Evolutionary conservation across 2,888 invertebrate genomes (phyloP).

Genomic region (Alloplasta piceator): DNA sequence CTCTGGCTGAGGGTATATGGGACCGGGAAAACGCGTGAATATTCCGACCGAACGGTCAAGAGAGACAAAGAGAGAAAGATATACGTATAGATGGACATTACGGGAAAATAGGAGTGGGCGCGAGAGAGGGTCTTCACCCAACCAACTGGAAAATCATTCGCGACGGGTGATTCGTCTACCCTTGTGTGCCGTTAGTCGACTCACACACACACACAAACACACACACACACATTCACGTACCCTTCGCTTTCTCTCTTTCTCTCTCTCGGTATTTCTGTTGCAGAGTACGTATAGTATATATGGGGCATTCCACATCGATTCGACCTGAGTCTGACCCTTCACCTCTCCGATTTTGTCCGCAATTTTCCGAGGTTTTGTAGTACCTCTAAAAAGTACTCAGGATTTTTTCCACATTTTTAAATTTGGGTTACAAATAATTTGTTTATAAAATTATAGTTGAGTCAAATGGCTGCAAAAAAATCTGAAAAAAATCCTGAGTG

Average conservation of each 20-base stretch:
- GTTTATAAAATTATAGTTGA: too few relatives aligned
- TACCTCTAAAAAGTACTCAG: too few relatives aligned
- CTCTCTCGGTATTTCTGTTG: neutral
- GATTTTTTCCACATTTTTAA: too few relatives aligned
- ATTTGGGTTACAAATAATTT: too few relatives aligned
- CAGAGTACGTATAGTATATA: neutral
- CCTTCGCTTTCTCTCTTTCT: conserved; percentile 16
- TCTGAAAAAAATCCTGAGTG: too few relatives aligned
- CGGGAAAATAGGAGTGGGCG: conserved; percentile 58
- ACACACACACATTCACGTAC: conserved; percentile 32
- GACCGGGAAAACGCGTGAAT: conserved; percentile 46
- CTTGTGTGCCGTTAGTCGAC: conserved; percentile 60
- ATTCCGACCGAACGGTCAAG: conserved; percentile 36
- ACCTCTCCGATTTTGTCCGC: too few relatives aligned
- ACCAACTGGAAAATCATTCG: conserved; percentile 77
- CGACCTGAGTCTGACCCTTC: too few relatives aligned
- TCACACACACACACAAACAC: conserved; percentile 21
- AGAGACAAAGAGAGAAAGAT: conserved; percentile 36
- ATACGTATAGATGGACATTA: conserved; percentile 30
- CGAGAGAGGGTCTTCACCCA: conserved; percentile 68
- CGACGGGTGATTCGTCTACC: conserved; percentile 74
- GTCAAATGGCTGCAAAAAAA: too few relatives aligned
- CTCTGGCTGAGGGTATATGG: conserved; percentile 26
- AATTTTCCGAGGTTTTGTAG: too few relatives aligned
- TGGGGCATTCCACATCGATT: too few relatives aligned